Evolutionary conservation across 1,140 invertebrate genomes (phyloP), one percentile per base, ranked within the genome.

Genomic region (Rhynchophorus ferrugineus): DNA sequence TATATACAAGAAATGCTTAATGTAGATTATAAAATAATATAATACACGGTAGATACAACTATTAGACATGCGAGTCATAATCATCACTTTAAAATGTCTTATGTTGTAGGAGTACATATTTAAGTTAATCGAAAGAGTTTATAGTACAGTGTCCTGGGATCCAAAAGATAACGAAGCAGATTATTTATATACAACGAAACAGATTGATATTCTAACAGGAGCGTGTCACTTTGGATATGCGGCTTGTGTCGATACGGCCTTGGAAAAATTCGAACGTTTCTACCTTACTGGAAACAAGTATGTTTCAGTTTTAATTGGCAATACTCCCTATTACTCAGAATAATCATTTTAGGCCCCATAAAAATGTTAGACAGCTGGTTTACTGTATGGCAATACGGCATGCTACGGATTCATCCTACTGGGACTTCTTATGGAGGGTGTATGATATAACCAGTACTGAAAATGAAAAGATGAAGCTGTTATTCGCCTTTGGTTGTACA

Each of bases 401-500:
- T 11, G 29, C 20, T 17, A 6, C 2, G 7, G 29, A 52, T n/a
- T 11, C 8, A 19, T 21, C 44, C 0, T 71, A 79, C 39, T 80
- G 74, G 58, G 54, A 75, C 14, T 65, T 57, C 14, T 66, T 80
- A 43, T 79, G 73, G 67, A 59, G 68, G 1, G 67, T 71, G 34
- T 79, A 74, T 59, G 55, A 65, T 14, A 51, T 47, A 3, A 69
- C 73, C 58, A 71, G 72, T 8, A 61, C 79, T 8, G 68, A 74
- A 2, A 71, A 69, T 22, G 78, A 82, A 54, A 72, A 76, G 62
- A 59, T 75, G 1, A 70, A 76, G 2, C 73, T 83, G 64, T 61
- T 82, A 14, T 67, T 62, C 52, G 71, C 74, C 0, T 71, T 81
- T 9, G 78, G 78, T 3, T 83, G 81, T 49, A 76, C 79, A 0